Evolutionary conservation across 2,113 vertebrate genomes (phyloP).

Genomic region (Bucco capensis): DNA sequence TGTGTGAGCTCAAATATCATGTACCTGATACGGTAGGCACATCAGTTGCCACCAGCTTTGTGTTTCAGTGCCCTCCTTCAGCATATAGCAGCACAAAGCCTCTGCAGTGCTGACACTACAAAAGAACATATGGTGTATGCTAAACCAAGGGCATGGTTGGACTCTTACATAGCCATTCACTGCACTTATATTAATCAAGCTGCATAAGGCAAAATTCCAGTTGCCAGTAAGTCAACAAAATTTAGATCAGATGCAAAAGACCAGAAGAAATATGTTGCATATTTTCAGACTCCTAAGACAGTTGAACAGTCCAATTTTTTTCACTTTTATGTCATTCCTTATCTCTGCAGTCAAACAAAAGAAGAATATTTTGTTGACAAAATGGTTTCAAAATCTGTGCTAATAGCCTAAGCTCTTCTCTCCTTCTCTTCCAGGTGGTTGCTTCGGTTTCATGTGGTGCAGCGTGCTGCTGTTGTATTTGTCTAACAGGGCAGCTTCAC

Average conservation of each 20-base stretch:
- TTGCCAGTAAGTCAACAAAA: neutral
- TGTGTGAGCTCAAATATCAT: neutral
- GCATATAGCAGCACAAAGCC: neutral
- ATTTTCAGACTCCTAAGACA: conserved; percentile 7
- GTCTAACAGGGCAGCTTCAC: conserved; percentile 4
- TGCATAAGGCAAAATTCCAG: neutral
- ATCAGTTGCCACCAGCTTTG: neutral
- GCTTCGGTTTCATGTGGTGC: neutral
- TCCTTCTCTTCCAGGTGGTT: conserved; percentile 45
- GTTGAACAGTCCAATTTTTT: conserved; percentile 43
- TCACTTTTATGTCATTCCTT: conserved; percentile 43
- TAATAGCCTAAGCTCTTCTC: neutral
- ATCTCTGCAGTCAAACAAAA: conserved; percentile 31
- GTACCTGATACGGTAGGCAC: neutral
- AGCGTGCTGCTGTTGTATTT: conserved; percentile 11
- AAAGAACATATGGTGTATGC: neutral
- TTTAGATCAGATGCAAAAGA: neutral
- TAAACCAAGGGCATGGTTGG: neutral
- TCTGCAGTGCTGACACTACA: neutral
- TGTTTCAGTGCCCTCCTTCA: neutral
- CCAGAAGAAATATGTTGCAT: neutral
- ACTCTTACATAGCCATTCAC: neutral
- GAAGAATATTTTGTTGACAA: conserved; percentile 63
- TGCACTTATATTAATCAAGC: neutral
- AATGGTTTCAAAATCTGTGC: conserved; percentile 20